Evolutionary conservation across 2,113 vertebrate species (phyloP).

Genomic region (Tor tambroides): DNA sequence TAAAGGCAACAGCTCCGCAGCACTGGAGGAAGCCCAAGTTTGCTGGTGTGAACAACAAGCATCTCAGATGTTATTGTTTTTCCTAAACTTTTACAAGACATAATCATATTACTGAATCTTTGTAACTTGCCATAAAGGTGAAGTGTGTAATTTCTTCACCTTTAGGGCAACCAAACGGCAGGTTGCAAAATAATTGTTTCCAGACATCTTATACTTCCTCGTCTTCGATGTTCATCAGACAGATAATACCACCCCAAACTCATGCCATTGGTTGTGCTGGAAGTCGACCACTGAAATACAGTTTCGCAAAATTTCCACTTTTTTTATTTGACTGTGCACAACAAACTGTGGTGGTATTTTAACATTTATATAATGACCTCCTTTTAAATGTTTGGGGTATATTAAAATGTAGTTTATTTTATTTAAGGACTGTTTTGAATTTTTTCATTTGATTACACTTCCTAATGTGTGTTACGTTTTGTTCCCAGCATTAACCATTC

Average conservation of each 20-base stretch:
- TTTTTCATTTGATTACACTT: background rate
- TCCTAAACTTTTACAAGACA: slow-evolving; percentile 9
- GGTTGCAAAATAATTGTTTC: background rate
- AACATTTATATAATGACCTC: background rate
- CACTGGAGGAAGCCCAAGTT: slow-evolving; percentile 27
- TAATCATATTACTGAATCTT: background rate
- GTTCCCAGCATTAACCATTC: slow-evolving; percentile 68
- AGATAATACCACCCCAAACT: background rate
- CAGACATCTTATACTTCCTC: background rate
- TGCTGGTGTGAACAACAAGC: slow-evolving; percentile 21
- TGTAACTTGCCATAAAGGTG: background rate
- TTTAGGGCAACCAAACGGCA: background rate
- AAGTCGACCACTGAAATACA: background rate
- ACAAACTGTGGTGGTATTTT: background rate
- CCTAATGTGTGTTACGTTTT: slow-evolving; percentile 30
- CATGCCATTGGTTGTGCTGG: background rate
- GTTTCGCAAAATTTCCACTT: background rate
- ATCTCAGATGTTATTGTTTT: slow-evolving; percentile 8
- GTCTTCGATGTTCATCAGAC: slow-evolving; percentile 8
- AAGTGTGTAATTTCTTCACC: background rate
- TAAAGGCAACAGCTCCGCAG: slow-evolving; percentile 46
- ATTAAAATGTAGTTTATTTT: background rate
- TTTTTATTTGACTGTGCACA: background rate
- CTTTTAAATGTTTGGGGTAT: background rate
- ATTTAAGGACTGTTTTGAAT: background rate